Evolutionary conservation across 2,888 invertebrate genomes (phyloP), one percentile per base, ranked within the genome.

Genomic region (Andricus quercusramuli): DNA sequence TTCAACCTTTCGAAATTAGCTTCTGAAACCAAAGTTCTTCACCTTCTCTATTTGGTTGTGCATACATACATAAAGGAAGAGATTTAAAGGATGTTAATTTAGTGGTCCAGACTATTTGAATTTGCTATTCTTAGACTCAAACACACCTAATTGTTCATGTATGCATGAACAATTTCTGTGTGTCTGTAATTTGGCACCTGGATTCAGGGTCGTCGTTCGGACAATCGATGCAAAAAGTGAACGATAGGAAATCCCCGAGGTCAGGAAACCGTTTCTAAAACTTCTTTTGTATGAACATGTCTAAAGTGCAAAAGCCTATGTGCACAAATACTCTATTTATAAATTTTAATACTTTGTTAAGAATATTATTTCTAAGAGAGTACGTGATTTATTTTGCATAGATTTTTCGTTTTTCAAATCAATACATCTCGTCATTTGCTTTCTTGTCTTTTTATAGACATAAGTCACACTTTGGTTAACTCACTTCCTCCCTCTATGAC

Each of bases 111-210:
- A 25, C 62, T 62, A 62, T 25, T 25, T 62, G 25, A 29, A 51
- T 20, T 25, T 25, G 17, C 47, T 70, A 51, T 70, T 70, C 32
- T n/a, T 47, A 70, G 11, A 20, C 11, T 70, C 20, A 70, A 51
- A 51, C 29, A 32, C 65, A n/a, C 37, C 66, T 22, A 70, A 20
- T 47, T 70, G 29, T 70, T 70, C 29, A 70, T 70, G n/a, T 20
- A 29, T n/a, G n/a, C n/a, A n/a, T n/a, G n/a, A n/a, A n/a, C n/a
- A n/a, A n/a, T n/a, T n/a, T n/a, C n/a, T n/a, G n/a, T 29, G 13
- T 17, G 11, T 29, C 9, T 20, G 51, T 9, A 29, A 67, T 67
- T 67, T 67, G 41, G 66, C 41, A 41, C n/a, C 37, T 67, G 66
- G 5, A 25, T 51, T 70, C 70, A 51, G 51, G 51, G 70, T 70